Base-by-base conservation (phyloP, 2,797 vertebrate species). In the Lacerta agilis region DNA sequence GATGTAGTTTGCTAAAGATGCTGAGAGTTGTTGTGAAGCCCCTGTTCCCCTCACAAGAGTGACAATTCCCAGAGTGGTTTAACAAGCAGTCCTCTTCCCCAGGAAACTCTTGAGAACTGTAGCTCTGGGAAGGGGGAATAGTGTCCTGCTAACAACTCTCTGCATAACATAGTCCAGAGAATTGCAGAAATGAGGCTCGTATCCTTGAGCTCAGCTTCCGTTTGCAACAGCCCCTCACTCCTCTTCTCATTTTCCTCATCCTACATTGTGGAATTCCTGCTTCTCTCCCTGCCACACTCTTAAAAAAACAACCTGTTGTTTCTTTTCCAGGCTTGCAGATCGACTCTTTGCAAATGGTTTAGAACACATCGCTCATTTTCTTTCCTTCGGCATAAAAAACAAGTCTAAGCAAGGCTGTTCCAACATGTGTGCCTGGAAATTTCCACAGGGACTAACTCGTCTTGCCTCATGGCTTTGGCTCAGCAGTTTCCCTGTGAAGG, bases 401-500 rank as follows among this genome's bases (percentile, higher is more conserved):
- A 38, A 38, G 33, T 38, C 33, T 67, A 15, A 41, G 61, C 23
- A 41, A 67, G 5, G 3, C 80, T n/a, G 27, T 7, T 43, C 25
- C 27, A 79, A 17, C 66, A 76, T 4, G 85, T 11, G 61, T 20
- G 86, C 13, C 88, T 85, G 88, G 90, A 79, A 83, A 82, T 41
- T 80, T 88, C 83, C 86, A n/a, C 20, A 0, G 20, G 61, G 29
- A 15, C 64, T 38, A 58, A 49, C 33, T 64, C 0, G 33, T 33
- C 15, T 72, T 61, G 1, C 73, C 87, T 29, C 7, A 64, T 67
- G 73, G n/a, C 61, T 81, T n/a, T 36, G 2, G 5, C 49, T 43
- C 61, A 9, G 3, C 25, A 0, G 0, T n/a, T 79, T 38, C 87
- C 80, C 77, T 0, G 0, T 0, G 1, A 87, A 71, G 86, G 33